Base-by-base conservation (phyloP, 1,140 invertebrate species). In the Leucophenga varia region DNA sequence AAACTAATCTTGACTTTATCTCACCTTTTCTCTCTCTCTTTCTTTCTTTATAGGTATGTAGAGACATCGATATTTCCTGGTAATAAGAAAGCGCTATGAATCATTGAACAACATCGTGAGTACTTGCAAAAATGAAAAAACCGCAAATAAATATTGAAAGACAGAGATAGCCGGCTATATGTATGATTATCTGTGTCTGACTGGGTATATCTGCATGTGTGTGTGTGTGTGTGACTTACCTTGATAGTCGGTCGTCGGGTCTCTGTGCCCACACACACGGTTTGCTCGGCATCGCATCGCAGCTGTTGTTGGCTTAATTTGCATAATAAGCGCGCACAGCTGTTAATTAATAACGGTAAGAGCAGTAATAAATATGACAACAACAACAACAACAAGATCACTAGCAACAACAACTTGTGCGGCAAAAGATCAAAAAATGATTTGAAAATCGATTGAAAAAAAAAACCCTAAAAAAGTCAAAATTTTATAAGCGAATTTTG, bases 301-400 rank as follows among this genome's bases (percentile, higher is more conserved):
- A 45, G 39, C 48, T 50, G 61, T 58, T 61, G 55, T 57, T 57
- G 48, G 48, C 53, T 34, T n/a, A 50, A 67, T 65, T 67, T 65
- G 55, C 63, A 65, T 67, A 65, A 56, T 59, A 65, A 54, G 59
- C 61, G 59, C 63, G 59, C n/a, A n/a, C 61, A 67, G 61, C 63
- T 65, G 61, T 67, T 65, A 61, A 65, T 67, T 67, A 65, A 61
- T 67, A 65, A 67, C n/a, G n/a, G n/a, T n/a, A n/a, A n/a, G 12
- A 28, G 12, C 61, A 60, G 48, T 61, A 25, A 6, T 25, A 41
- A 22, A 20, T 13, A 19, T 18, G 20, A 12, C 9, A 35, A 17
- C 41, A 22, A 47, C 20, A 41, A 40, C 14, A 45, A 34, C 4
- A 34, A 34, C 32, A 34, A 34, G 4, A 34, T n/a, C n/a, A 34